Conservation (phyloP, 2,113 vertebrate species). For the Anguilla rostrata region DNA sequence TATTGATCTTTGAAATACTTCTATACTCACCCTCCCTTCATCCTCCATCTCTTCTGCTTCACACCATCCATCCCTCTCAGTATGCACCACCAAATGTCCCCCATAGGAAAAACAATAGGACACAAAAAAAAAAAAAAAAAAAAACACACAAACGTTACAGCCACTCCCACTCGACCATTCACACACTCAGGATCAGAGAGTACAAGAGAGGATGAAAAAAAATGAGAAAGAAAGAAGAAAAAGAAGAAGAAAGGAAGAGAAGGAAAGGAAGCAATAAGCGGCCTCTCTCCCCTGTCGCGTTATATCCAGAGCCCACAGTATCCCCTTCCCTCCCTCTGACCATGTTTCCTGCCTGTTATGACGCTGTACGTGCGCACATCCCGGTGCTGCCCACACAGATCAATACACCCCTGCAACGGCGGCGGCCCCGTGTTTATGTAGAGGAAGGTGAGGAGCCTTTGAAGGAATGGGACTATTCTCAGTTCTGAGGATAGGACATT, state of each 20-base stretch:
- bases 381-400: conserved; percentile 75
- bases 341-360: conserved; percentile 56
- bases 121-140: conserved; percentile 40
- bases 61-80: conserved; percentile 55
- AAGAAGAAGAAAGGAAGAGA: background rate
- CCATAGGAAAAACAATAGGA: conserved; percentile 63
- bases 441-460: conserved; percentile 65
- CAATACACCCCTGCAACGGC: conserved; percentile 72
- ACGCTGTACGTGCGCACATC: conserved; percentile 74
- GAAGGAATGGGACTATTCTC: conserved; percentile 59
- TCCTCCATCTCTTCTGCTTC: conserved; percentile 60
- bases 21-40: conserved; percentile 59
- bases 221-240: background rate
- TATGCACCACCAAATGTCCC: conserved; percentile 53
- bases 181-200: conserved; percentile 28
- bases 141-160: conserved; percentile 60
- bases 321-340: background rate
- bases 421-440: conserved; percentile 75
- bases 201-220: background rate
- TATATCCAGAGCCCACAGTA: conserved; percentile 15
- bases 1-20: conserved; percentile 72
- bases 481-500: conserved; percentile 60
- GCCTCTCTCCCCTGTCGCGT: conserved; percentile 6
- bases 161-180: conserved; percentile 21
- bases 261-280: too few species aligned